Conservation (phyloP, 2,888 invertebrate species). For the Drosophila robusta region DNA sequence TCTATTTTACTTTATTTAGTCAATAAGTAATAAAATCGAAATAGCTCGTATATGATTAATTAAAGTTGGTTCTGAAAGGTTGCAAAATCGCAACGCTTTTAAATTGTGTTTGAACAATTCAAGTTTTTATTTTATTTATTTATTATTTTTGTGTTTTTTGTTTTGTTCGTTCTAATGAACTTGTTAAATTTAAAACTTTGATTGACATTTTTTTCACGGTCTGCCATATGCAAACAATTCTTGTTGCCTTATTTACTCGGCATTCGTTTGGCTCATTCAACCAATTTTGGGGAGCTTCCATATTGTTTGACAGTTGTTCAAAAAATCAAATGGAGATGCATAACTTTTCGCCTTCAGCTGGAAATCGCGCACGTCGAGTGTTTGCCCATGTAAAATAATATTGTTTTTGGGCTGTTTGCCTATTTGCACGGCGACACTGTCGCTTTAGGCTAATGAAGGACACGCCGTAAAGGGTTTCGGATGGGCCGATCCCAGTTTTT, state of each 20-base stretch:
- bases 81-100: background rate
- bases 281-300: conserved; percentile 19
- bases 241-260: conserved; percentile 56
- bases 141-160: too few species aligned
- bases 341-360: conserved; percentile 26
- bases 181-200: conserved; percentile 8
- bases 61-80: too few species aligned
- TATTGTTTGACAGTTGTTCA: conserved; percentile 40
- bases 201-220: background rate
- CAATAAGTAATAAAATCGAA: too few species aligned
- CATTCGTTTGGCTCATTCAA: conserved; percentile 38
- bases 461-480: conserved; percentile 9
- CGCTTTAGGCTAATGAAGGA: conserved; percentile 66
- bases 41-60: too few species aligned
- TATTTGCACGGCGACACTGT: conserved; percentile 40
- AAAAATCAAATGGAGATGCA: conserved; percentile 37
- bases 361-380: conserved; percentile 14
- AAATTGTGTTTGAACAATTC: background rate
- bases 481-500: background rate
- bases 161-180: conserved; percentile 22
- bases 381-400: conserved; percentile 72
- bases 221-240: background rate
- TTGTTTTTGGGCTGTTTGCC: conserved; percentile 49
- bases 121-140: background rate
- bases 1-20: too few species aligned